phyloP scores from a whole-genome alignment of 2,797 vertebrate genomes.

The Aulostomus chinensis region DNA sequence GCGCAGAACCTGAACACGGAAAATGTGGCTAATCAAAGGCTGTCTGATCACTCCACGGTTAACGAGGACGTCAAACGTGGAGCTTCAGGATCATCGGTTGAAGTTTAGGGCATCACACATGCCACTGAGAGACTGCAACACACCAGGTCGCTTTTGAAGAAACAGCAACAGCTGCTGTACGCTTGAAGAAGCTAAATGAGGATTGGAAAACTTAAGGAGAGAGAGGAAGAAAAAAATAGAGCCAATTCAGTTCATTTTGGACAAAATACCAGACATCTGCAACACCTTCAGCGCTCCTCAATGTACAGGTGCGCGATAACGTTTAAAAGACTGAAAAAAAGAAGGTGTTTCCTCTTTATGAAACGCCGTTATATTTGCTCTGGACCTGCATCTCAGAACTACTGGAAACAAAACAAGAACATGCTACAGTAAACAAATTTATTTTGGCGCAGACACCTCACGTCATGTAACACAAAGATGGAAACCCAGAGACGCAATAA shows the following conservation, averaged over 20 bases:
- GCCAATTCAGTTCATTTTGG: slow-evolving; percentile 42
- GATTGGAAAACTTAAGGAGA: too few species aligned
- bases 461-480: slow-evolving; percentile 89
- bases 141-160: too few species aligned
- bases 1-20: slow-evolving; percentile 70
- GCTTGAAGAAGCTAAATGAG: slow-evolving; percentile 43
- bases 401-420: slow-evolving; percentile 69
- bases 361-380: slow-evolving; percentile 73
- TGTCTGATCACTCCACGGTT: too few species aligned
- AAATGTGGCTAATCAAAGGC: slow-evolving; percentile 63
- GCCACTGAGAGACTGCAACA: slow-evolving; percentile 27
- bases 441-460: slow-evolving; percentile 90
- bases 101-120: slow-evolving; percentile 57
- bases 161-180: slow-evolving; percentile 44
- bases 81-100: slow-evolving; percentile 14
- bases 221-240: neutral
- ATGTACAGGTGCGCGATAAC: too few species aligned
- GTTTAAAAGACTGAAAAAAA: too few species aligned
- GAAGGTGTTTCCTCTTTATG: slow-evolving; percentile 78
- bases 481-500: slow-evolving; percentile 94
- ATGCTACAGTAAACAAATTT: slow-evolving; percentile 96
- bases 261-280: slow-evolving; percentile 56
- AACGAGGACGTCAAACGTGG: too few species aligned
- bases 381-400: slow-evolving; percentile 80
- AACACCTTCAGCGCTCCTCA: too few species aligned